Percentiles rank a stretch among this genome's conserved stretches.
These are phyloP conservation scores for Channallabes apus DNA, from an alignment of 2,797 vertebrate species.

Conservation along the genomic window DNA sequence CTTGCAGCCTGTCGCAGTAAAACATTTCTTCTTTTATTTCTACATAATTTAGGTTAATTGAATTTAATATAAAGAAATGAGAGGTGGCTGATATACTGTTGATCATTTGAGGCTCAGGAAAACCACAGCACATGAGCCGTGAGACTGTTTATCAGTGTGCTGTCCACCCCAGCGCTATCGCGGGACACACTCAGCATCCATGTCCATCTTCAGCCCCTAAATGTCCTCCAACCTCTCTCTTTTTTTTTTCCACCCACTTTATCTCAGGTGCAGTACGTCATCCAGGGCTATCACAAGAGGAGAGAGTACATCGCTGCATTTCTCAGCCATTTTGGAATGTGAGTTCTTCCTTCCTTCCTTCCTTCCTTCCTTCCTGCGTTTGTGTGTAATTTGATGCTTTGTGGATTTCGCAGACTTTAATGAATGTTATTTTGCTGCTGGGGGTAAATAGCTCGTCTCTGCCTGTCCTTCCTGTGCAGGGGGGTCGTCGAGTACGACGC, in stretches of 20 bases:
- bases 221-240: neutral
- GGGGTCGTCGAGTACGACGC: constrained; percentile 98
- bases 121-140: neutral
- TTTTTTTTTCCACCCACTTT: neutral
- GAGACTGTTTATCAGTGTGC: neutral
- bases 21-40: too few species aligned
- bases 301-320: constrained; percentile 98
- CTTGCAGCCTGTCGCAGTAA: too few species aligned
- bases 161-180: neutral
- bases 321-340: constrained; percentile 99
- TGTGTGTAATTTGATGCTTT: neutral
- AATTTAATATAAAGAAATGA: neutral
- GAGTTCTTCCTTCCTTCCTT: constrained; percentile 65
- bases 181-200: neutral
- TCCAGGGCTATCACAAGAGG: constrained; percentile 98
- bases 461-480: constrained; percentile 65
- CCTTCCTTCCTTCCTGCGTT: neutral
- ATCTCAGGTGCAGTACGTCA: constrained; percentile 93
- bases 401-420: neutral
- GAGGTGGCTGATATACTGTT: neutral
- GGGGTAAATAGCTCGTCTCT: constrained; percentile 15
- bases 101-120: neutral
- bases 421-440: constrained; percentile 10
- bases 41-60: too few species aligned
- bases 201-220: neutral